Conservation (phyloP, 2,113 vertebrate genomes). For the Xyrauchen texanus region DNA sequence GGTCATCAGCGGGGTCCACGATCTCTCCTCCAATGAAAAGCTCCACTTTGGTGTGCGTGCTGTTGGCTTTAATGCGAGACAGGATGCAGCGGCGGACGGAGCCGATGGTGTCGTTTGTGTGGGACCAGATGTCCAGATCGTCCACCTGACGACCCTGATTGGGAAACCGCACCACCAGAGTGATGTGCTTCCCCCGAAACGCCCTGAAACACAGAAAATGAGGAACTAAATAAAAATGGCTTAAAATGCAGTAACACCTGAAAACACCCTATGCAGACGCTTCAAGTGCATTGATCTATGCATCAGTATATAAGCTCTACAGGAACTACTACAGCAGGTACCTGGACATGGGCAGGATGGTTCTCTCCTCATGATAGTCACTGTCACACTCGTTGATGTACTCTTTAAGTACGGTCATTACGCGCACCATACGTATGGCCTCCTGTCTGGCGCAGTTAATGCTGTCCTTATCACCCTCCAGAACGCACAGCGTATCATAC, state of each 20-base stretch:
- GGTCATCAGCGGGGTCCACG: slow-evolving; percentile 93
- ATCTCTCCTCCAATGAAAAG: slow-evolving; percentile 96
- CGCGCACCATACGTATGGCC: slow-evolving; percentile 95
- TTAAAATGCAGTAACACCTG: too few species aligned
- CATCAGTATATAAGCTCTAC: too few species aligned
- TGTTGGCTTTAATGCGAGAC: slow-evolving; percentile 94
- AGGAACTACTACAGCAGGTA: slow-evolving; percentile 56
- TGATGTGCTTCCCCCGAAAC: slow-evolving; percentile 96
- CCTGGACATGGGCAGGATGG: slow-evolving; percentile 98
- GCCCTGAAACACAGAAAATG: slow-evolving; percentile 74
- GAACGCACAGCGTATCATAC: slow-evolving; percentile 93
- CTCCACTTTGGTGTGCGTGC: slow-evolving; percentile 96
- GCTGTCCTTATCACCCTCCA: slow-evolving; percentile 98
- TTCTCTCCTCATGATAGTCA: slow-evolving; percentile 96
- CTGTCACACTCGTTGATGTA: slow-evolving; percentile 99
- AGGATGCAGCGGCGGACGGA: slow-evolving; percentile 93
- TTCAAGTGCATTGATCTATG: too few species aligned
- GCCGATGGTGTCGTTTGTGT: slow-evolving; percentile 97
- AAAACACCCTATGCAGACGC: too few species aligned
- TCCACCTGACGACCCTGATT: slow-evolving; percentile 98
- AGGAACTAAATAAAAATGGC: too few species aligned
- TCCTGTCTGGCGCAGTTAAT: slow-evolving; percentile 96
- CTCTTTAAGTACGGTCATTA: slow-evolving; percentile 93
- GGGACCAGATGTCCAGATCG: slow-evolving; percentile 97
- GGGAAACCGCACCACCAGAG: slow-evolving; percentile 93